Conservation (phyloP, 2,888 invertebrate genomes). For the Allolobophora icterica region DNA sequence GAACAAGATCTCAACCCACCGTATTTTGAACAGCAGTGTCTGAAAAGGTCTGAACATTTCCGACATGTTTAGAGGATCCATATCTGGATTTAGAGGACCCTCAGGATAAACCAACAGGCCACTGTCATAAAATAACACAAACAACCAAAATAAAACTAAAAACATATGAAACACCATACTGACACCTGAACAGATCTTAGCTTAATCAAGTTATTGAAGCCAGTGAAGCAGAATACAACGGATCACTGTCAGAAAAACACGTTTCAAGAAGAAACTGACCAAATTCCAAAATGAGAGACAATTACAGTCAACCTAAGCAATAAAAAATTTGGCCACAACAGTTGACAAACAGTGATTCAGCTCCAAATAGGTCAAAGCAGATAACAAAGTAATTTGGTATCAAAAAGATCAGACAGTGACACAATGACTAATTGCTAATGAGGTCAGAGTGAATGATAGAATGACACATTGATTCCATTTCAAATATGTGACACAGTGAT, state of each 20-base stretch:
- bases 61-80: constrained; percentile 80
- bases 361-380: neutral
- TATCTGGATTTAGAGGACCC: constrained; percentile 90
- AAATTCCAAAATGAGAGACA: no score
- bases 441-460: no score
- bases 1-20: constrained; percentile 51
- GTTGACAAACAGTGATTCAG: neutral
- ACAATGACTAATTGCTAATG: no score
- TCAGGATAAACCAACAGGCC: constrained; percentile 89
- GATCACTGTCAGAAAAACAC: no score
- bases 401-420: no score
- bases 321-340: neutral
- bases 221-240: no score
- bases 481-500: no score
- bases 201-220: neutral
- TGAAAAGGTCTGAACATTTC: constrained; percentile 92
- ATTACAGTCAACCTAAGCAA: no score
- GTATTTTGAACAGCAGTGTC: constrained; percentile 85
- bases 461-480: no score
- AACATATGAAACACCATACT: neutral
- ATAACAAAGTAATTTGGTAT: neutral
- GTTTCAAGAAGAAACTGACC: no score
- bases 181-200: neutral
- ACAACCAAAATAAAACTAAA: neutral
- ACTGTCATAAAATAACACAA: constrained; percentile 66